Evolutionary conservation across 1,140 invertebrate genomes (phyloP).

Genomic region (Brachionus sp.): DNA sequence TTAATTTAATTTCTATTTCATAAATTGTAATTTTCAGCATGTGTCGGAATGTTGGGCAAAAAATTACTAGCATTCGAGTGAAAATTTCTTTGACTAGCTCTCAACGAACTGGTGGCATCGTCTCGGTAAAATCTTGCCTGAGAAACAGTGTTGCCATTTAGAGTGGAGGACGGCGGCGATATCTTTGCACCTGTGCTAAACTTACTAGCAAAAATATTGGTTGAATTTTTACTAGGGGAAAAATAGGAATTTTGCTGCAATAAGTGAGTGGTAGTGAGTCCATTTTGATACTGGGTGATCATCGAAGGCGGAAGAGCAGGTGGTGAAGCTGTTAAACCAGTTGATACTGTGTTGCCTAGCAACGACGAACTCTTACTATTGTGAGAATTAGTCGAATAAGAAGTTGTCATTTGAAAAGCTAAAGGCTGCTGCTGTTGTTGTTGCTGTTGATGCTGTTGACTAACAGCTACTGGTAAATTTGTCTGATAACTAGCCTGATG

Average conservation of each 20-base stretch:
- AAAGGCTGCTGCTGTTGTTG: not conserved
- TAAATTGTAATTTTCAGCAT: not conserved
- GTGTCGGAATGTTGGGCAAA: not conserved
- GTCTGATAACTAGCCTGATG: not conserved
- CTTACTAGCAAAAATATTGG: not conserved
- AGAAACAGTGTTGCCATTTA: not conserved
- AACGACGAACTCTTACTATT: not conserved
- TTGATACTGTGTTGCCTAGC: not conserved
- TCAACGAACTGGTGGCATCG: not conserved
- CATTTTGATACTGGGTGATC: constrained; percentile 7
- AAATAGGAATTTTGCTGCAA: constrained; percentile 26
- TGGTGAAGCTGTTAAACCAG: not conserved
- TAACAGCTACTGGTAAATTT: not conserved
- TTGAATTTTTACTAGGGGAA: constrained; percentile 1
- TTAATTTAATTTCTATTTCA: not conserved
- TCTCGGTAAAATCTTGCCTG: not conserved
- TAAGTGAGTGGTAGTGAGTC: not conserved
- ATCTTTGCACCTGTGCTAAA: not conserved
- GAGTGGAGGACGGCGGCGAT: constrained; percentile 8
- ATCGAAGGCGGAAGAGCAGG: not conserved
- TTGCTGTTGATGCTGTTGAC: too few species aligned
- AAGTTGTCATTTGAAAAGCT: constrained; percentile 15
- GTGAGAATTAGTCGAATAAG: constrained; percentile 18
- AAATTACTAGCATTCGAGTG: not conserved
- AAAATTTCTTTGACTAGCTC: constrained; percentile 26